Evolutionary conservation across 2,888 invertebrate genomes (phyloP), one percentile per base, ranked within the genome.

Genomic region (Lomographa bimaculata): DNA sequence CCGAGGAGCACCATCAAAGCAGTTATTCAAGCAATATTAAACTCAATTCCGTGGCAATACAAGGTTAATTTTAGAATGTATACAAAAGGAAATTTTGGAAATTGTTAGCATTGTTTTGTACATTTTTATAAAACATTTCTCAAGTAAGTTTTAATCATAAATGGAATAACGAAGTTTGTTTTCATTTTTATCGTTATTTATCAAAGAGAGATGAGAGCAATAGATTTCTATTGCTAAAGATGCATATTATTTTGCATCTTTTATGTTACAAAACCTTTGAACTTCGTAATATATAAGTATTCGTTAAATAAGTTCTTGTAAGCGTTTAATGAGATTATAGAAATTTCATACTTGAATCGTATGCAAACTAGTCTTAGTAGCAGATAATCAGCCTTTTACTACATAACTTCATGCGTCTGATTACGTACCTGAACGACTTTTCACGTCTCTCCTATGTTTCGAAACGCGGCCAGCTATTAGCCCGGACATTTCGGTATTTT

Each of bases 401-500:
- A 46, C 23, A 54, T 67, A 73, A 69, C 44, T 27, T 21, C 78
- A 79, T 79, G 77, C 78, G 60, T 57, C 54, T 63, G 47, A 57
- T 52, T 59, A 59, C 76, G 70, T 83, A 89, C 87, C 87, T 87
- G 83, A 72, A 59, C 78, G 75, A 54, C 62, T 77, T 69, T 80
- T 82, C 60, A 70, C 65, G 50, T 70, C 71, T 71, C 75, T 78
- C 61, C 72, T 75, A 64, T 68, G 78, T 60, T 86, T 89, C 54
- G 74, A 69, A 49, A 89, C 83, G 42, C 86, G 81, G 54, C 86
- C 84, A 53, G 76, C 69, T 51, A 82, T 68, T 53, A 84, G 70
- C 50, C 79, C 79, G 47, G 86, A 83, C 87, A 87, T 87, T 66
- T 64, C 73, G n/a, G n/a, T n/a, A n/a, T n/a, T n/a, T n/a, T n/a